These are phyloP conservation scores for Macrosteles quadrilineatus DNA, from an alignment of 1,140 invertebrate species.

Conservation along the genomic window DNA sequence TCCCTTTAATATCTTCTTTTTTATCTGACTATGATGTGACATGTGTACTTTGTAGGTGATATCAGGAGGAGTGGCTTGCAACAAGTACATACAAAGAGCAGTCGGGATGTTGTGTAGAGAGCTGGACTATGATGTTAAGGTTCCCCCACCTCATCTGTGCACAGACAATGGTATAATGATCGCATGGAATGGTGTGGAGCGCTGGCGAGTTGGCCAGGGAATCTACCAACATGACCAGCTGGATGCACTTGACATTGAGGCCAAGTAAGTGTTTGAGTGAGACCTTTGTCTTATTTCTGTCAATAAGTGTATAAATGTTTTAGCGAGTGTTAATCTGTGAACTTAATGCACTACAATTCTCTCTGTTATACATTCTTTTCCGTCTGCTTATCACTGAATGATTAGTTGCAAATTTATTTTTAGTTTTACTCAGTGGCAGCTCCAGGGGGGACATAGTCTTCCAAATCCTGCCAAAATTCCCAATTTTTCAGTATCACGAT, in stretches of 20 bases:
- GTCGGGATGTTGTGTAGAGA: constrained; percentile 68
- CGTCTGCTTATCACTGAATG: background rate
- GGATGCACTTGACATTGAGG: constrained; percentile 54
- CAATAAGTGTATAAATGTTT: constrained; percentile 6
- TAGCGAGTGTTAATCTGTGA: background rate
- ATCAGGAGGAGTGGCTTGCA: constrained; percentile 95
- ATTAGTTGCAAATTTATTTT: background rate
- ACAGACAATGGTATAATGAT: constrained; percentile 99
- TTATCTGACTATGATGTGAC: too few relatives aligned
- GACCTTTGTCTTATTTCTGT: constrained; percentile 7
- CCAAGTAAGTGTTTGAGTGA: constrained; percentile 40
- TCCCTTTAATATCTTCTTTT: too few relatives aligned
- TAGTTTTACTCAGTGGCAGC: too few relatives aligned
- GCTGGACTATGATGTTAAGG: constrained; percentile 64
- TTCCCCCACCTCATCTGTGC: constrained; percentile 85
- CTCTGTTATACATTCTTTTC: background rate
- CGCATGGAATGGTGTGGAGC: constrained; percentile 96
- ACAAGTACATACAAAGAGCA: constrained; percentile 74
- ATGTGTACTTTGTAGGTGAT: constrained; percentile 73
- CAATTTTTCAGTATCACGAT: too few relatives aligned
- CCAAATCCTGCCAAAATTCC: too few relatives aligned
- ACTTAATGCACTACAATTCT: background rate
- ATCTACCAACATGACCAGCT: constrained; percentile 53
- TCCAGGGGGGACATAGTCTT: too few relatives aligned
- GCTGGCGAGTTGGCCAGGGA: constrained; percentile 53